Conservation (phyloP, 2,113 vertebrate species). For the Oplegnathus fasciatus region DNA sequence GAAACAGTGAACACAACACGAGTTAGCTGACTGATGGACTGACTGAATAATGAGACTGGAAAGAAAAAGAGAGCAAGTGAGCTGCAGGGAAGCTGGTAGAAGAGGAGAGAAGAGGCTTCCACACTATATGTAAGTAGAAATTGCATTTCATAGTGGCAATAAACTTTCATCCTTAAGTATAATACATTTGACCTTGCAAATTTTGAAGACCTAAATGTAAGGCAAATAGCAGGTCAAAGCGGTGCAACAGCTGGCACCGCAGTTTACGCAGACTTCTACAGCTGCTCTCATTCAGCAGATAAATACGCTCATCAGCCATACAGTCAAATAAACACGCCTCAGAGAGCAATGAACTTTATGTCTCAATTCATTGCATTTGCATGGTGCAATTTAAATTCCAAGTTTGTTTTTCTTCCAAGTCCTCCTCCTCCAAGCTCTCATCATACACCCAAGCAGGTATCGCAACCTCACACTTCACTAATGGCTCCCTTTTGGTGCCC, state of each 20-base stretch:
- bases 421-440: slow-evolving; percentile 20
- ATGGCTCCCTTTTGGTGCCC: slow-evolving; percentile 82
- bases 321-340: slow-evolving; percentile 55
- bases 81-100: background rate
- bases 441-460: slow-evolving; percentile 42
- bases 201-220: slow-evolving; percentile 11
- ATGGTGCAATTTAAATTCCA: slow-evolving; percentile 65
- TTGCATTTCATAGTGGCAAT: background rate
- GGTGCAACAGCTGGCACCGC: slow-evolving; percentile 64
- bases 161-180: background rate
- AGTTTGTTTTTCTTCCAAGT: slow-evolving; percentile 54
- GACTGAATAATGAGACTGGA: background rate
- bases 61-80: background rate
- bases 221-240: slow-evolving; percentile 39
- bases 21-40: background rate
- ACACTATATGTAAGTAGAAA: background rate
- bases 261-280: slow-evolving; percentile 42
- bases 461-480: slow-evolving; percentile 72
- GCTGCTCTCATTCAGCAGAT: slow-evolving; percentile 64
- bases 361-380: slow-evolving; percentile 50
- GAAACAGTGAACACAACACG: background rate
- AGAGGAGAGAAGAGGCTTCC: background rate
- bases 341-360: slow-evolving; percentile 37
- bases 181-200: slow-evolving; percentile 26
- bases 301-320: slow-evolving; percentile 58